Evolutionary conservation across 2,888 invertebrate species (phyloP).

Genomic region (Hypomecis punctinalis): DNA sequence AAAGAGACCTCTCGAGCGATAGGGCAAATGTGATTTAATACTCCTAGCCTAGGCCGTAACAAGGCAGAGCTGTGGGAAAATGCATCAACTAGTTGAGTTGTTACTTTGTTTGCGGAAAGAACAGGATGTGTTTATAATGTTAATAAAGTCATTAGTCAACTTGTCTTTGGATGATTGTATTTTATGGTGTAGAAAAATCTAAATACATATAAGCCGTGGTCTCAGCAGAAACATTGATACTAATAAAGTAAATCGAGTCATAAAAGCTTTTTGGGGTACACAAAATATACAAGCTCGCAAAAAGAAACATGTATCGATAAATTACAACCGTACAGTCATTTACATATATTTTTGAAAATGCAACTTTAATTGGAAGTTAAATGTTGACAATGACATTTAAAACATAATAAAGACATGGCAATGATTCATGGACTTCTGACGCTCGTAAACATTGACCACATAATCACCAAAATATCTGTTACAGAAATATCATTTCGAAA

Average conservation of each 20-base stretch:
- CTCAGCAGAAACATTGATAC: too few relatives aligned
- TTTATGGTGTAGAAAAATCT: too few relatives aligned
- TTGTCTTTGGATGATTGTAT: too few relatives aligned
- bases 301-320: too few relatives aligned
- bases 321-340: too few relatives aligned
- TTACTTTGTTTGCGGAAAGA: conserved; percentile 5
- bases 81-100: not conserved
- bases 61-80: conserved; percentile 17
- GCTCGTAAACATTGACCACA: conserved; percentile 4
- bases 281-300: too few relatives aligned
- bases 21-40: conserved; percentile 37
- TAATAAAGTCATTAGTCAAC: not conserved
- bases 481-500: conserved; percentile 38
- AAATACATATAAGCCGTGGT: too few relatives aligned
- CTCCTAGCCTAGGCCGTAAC: conserved; percentile 19
- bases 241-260: too few relatives aligned
- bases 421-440: conserved; percentile 17
- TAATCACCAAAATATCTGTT: conserved; percentile 28
- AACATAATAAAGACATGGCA: conserved; percentile 13
- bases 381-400: conserved; percentile 5
- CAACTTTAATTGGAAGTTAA: not conserved
- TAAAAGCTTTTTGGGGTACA: too few relatives aligned
- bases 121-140: conserved; percentile 13
- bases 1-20: conserved; percentile 33
- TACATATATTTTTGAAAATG: too few relatives aligned